Conservation (phyloP, 2,797 vertebrate genomes). For the Coendou prehensilis region DNA sequence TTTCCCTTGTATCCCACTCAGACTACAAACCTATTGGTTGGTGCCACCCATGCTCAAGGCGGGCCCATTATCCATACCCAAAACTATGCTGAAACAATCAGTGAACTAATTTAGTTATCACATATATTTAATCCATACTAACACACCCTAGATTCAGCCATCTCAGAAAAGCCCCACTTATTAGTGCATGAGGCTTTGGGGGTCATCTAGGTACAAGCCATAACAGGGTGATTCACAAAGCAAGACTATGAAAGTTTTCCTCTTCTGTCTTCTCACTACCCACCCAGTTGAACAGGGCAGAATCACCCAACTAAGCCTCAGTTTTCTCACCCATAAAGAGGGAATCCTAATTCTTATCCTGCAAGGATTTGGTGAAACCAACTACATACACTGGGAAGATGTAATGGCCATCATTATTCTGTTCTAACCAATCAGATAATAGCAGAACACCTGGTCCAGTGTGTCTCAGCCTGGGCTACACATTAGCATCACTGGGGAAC, state of each 20-base stretch:
- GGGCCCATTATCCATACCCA: background rate
- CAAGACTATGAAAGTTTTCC: background rate
- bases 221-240: background rate
- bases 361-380: background rate
- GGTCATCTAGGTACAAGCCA: background rate
- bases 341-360: background rate
- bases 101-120: background rate
- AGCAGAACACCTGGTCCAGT: background rate
- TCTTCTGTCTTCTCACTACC: background rate
- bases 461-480: background rate
- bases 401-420: background rate
- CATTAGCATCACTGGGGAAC: background rate
- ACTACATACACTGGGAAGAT: background rate
- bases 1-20: background rate
- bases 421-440: background rate
- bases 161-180: background rate
- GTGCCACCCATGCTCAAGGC: background rate
- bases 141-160: background rate
- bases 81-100: background rate
- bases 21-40: background rate
- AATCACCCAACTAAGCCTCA: background rate
- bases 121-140: background rate
- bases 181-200: background rate
- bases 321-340: background rate
- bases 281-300: background rate